Evolutionary conservation across 2,113 vertebrate species (phyloP).

Genomic region (Caranx ignobilis): DNA sequence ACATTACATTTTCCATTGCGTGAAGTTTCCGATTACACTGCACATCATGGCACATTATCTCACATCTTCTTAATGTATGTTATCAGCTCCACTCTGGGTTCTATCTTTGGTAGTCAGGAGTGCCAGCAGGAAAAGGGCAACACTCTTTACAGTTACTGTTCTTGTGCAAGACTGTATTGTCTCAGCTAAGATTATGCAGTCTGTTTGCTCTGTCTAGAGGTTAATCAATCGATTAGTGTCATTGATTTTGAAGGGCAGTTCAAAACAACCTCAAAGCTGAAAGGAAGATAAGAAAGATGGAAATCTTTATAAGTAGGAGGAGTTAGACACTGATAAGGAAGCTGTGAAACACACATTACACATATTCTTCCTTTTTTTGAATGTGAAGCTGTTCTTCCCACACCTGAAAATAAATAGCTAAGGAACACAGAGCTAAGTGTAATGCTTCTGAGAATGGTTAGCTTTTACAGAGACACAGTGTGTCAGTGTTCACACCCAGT

Average conservation of each 20-base stretch:
- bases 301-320: not conserved
- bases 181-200: not conserved
- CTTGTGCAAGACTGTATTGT: not conserved
- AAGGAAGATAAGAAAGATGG: not conserved
- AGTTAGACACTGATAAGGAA: not conserved
- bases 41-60: not conserved
- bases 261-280: conserved; percentile 1
- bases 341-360: not conserved
- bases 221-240: conserved; percentile 40
- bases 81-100: conserved; percentile 7
- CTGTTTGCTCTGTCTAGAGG: not conserved
- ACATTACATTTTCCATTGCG: conserved; percentile 24
- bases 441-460: not conserved
- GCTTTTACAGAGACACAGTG: not conserved
- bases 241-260: conserved; percentile 37
- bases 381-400: not conserved
- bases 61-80: not conserved
- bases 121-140: not conserved
- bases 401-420: not conserved
- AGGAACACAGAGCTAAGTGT: not conserved
- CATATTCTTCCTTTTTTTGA: not conserved
- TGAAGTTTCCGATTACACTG: not conserved
- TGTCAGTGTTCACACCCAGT: not conserved
- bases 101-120: not conserved
- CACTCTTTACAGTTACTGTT: not conserved